Base-by-base conservation (phyloP, 1,140 invertebrate genomes). In the Acyrthosiphon pisum region DNA sequence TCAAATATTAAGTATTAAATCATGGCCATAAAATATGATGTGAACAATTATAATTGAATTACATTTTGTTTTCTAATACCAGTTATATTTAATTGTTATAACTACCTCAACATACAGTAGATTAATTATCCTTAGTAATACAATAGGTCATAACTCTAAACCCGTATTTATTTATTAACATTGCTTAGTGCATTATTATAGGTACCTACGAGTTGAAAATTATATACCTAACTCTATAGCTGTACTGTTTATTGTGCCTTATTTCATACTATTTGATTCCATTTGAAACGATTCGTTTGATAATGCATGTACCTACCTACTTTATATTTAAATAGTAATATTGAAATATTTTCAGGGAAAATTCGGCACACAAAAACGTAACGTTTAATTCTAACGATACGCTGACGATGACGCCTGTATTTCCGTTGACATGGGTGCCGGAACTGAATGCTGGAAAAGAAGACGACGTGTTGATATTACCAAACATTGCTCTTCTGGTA, bases 401-500 rank as follows among this genome's bases (percentile, higher is more conserved):
- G 0, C 95, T 98, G 46, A 96, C 96, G 0, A 96, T 97, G 0
- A 95, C 96, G 6, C 97, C 97, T 1, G 94, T 95, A 7, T 97
- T 98, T 95, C 97, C 97, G 0, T 94, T 98, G 14, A 95, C 96
- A 23, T 98, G 97, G 95, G 95, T 97, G 20, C 96, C 96, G 14
- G 96, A 97, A 94, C 94, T 97, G 86, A 98, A 97, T 30, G 96
- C 96, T 56, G 97, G 97, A 1, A 96, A 96, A 88, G 97, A 98
- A 94, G 96, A 97, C 90, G 98, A 99, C 94, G 95, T 97, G 0
- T 95, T 99, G 18, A 96, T 97, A 18, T 96, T 99, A 94, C 97
- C 98, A 0, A 98, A 99, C 94, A 98, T 99, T 93, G 98, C 98
- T 18, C 96, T 99, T 94, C 95, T 99, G 96, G 98, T 99, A 95